Evolutionary conservation across 2,888 invertebrate genomes (phyloP).

Genomic region (Meta bourneti): DNA sequence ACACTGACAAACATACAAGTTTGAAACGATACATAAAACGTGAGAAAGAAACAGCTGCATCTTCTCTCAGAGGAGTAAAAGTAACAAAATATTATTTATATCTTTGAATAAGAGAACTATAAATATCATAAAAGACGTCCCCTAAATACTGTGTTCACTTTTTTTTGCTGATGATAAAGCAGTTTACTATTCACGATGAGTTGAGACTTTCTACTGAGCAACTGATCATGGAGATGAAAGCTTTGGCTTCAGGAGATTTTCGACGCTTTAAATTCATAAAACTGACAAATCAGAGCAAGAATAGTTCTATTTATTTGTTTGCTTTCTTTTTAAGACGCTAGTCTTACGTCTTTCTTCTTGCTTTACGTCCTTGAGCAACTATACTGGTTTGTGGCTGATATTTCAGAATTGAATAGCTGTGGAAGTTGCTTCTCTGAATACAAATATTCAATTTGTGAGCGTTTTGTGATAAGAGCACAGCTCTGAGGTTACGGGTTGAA

Average conservation of each 20-base stretch:
- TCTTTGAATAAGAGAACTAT: conserved; percentile 26
- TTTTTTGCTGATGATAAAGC: background rate
- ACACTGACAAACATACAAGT: background rate
- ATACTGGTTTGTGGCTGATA: background rate
- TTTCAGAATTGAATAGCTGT: background rate
- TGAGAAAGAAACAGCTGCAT: conserved; percentile 59
- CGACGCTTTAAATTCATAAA: background rate
- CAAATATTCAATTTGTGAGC: background rate
- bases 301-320: background rate
- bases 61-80: background rate
- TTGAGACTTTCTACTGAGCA: background rate
- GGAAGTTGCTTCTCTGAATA: background rate
- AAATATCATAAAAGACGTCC: conserved; percentile 27
- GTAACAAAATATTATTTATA: conserved; percentile 46
- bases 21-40: conserved; percentile 3
- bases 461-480: background rate
- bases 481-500: background rate
- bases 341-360: background rate
- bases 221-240: too few relatives aligned
- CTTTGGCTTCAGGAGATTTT: background rate
- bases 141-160: background rate
- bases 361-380: background rate
- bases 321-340: background rate
- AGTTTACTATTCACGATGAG: background rate
- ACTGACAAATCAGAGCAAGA: background rate